phyloP scores from a whole-genome alignment of 1,140 invertebrate genomes.

The Cheumatopsyche charites region DNA sequence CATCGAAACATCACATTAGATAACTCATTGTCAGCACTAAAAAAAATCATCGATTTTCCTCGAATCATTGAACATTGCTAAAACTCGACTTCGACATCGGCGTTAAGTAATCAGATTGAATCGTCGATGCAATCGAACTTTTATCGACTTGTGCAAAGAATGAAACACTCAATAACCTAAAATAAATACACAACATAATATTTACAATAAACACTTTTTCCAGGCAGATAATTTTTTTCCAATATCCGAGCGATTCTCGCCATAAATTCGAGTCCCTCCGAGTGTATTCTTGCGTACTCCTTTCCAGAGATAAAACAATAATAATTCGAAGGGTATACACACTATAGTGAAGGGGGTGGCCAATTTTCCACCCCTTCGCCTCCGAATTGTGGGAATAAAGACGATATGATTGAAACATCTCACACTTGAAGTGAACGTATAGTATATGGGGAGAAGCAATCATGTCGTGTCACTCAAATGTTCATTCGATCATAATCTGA shows the following conservation, averaged over 20 bases:
- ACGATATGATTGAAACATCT: conserved; percentile 45
- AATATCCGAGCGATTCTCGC: conserved; percentile 1
- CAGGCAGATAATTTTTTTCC: not conserved
- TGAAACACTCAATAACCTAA: too few relatives aligned
- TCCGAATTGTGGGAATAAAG: too few relatives aligned
- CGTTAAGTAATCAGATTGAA: too few relatives aligned
- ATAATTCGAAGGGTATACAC: not conserved
- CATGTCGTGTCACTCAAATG: conserved; percentile 49
- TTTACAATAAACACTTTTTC: too few relatives aligned
- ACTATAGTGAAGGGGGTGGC: not conserved
- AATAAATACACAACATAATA: too few relatives aligned
- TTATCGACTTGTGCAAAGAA: too few relatives aligned
- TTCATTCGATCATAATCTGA: conserved; percentile 47
- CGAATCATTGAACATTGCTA: too few relatives aligned
- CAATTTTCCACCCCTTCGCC: conserved; percentile 9
- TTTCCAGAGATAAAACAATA: conserved; percentile 22
- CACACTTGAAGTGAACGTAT: conserved; percentile 36
- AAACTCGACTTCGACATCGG: too few relatives aligned
- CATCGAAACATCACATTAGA: too few relatives aligned
- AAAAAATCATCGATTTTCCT: too few relatives aligned
- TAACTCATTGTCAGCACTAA: too few relatives aligned
- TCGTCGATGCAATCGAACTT: too few relatives aligned
- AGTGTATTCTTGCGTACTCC: conserved; percentile 8
- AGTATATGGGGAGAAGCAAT: conserved; percentile 40
- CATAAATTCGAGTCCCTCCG: not conserved